These are phyloP conservation scores for Porites divaricata DNA, from an alignment of 92 coral and sea anemone species.

Conservation along the genomic window DNA sequence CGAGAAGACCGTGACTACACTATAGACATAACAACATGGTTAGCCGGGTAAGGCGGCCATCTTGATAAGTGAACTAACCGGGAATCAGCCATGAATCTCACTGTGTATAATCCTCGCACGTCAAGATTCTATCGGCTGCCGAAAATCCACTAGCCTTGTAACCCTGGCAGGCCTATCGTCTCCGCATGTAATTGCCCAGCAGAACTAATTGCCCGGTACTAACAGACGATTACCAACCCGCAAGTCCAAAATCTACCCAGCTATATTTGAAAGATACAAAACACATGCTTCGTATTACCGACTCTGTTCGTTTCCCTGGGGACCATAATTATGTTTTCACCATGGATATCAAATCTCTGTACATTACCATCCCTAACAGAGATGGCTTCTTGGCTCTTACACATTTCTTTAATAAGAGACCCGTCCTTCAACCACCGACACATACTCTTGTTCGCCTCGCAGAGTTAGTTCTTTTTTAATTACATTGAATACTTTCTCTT, in stretches of 20 bases:
- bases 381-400: background rate
- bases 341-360: background rate
- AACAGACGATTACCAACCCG: background rate
- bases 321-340: background rate
- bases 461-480: constrained; percentile 20
- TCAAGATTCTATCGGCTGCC: constrained; percentile 12
- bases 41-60: constrained; percentile 22
- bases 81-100: constrained; percentile 37
- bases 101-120: constrained; percentile 1
- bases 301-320: background rate
- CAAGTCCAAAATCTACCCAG: background rate
- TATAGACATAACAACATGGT: background rate
- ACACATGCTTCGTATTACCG: background rate
- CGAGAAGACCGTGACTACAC: background rate
- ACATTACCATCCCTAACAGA: background rate
- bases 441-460: constrained; percentile 15
- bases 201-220: constrained; percentile 26
- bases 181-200: constrained; percentile 48
- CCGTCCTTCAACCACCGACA: constrained; percentile 1
- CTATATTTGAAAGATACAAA: background rate
- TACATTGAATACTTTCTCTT: constrained; percentile 19
- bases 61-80: constrained; percentile 35
- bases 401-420: background rate
- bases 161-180: constrained; percentile 60
- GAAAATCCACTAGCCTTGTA: constrained; percentile 36